Evolutionary conservation across 2,113 vertebrate genomes (phyloP), one percentile per base, ranked within the genome.

Genomic region (Dendrocopos noguchii): DNA sequence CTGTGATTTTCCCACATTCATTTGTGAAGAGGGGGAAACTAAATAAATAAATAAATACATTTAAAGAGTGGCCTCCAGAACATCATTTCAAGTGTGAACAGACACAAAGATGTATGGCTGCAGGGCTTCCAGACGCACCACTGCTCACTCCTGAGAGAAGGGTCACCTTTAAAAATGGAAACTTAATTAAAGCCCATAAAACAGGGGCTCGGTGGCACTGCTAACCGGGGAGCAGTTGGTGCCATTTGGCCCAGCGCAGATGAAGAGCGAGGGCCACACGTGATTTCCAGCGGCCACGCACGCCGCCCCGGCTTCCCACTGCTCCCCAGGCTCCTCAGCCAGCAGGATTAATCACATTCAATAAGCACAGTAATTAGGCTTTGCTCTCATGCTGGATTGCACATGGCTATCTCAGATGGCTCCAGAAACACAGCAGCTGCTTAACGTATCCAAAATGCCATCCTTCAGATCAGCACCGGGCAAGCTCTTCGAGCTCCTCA

Each of bases 121-220:
- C 63, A 61, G 84, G 64, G 61, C 88, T 77, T 80, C 50, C 83
- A 91, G 79, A 71, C 0, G 0, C 53, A 31, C 21, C 2, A 0
- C 56, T 0, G 4, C 84, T 71, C 36, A 0, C 56, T 84, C 74
- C 82, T 3, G 80, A 91, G 73, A 27, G 78, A 87, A 84, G 89
- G 68, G 81, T 85, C 90, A 89, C 82, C 91, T 88, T 87, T 91
- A 84, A 80, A 91, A 92, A 84, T 0, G 5, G 60, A 84, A 88
- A 64, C 84, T 87, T 85, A 91, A 94, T 93, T 90, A 96, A 93
- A 92, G 77, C 31, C 87, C 84, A 34, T 92, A 92, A 94, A 93
- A 94, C 79, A 71, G 7, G n/a, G 12, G 47, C 65, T 11, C 4
- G 22, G 91, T 46, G 4, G 1, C 5, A 4, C 91, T 29, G 66